A percentile compares a stretch with the other conserved stretches of the same genome.
Conservation (phyloP, 2,888 invertebrate genomes). For the Hoplodrina ambigua region DNA sequence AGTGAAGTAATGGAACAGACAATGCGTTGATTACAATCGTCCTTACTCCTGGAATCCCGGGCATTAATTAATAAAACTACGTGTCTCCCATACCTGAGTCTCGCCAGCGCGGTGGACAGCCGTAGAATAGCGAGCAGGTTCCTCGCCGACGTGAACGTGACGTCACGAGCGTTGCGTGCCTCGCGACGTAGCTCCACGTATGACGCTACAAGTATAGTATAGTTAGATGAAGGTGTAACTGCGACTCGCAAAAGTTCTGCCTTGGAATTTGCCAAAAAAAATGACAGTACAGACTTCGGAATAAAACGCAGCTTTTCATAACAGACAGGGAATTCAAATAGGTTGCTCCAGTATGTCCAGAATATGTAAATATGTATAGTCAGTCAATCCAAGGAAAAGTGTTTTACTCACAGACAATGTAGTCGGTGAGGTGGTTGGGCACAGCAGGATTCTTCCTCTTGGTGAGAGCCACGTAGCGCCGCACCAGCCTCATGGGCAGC, state of each 20-base stretch:
- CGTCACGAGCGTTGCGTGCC: conserved; percentile 96
- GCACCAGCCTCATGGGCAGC: conserved; percentile 97
- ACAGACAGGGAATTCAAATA: no score
- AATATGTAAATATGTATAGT: no score
- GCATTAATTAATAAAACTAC: neutral
- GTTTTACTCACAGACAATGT: conserved; percentile 74
- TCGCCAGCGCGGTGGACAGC: conserved; percentile 97
- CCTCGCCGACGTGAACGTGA: conserved; percentile 98
- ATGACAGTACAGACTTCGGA: no score
- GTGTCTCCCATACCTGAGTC: conserved; percentile 85
- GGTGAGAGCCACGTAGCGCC: conserved; percentile 97
- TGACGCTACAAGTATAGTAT: conserved; percentile 85
- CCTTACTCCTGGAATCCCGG: no score
- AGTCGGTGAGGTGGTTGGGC: conserved; percentile 87
- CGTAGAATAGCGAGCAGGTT: conserved; percentile 98
- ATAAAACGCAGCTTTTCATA: no score
- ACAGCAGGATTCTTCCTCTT: conserved; percentile 96
- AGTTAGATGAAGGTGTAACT: no score
- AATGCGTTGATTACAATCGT: no score
- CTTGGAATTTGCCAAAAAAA: no score
- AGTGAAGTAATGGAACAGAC: no score
- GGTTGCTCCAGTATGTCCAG: no score
- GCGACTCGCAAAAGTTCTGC: no score
- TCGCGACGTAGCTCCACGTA: conserved; percentile 96
- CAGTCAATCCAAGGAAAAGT: no score